Evolutionary conservation across 2,888 invertebrate species (phyloP).

Genomic region (Lydus trimaculatus): DNA sequence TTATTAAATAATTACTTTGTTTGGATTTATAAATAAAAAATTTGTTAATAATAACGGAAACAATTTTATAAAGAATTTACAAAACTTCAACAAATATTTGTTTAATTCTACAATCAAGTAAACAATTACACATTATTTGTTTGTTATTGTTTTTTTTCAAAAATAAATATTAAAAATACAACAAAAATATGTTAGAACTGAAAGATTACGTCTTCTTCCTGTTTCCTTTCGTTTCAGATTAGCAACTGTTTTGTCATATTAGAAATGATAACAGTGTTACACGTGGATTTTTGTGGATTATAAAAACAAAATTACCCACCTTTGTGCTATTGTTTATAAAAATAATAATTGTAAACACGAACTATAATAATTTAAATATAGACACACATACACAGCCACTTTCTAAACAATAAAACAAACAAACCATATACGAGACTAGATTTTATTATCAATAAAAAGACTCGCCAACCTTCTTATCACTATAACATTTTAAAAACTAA

Average conservation of each 20-base stretch:
- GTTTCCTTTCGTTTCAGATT: background rate
- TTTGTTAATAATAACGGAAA: background rate
- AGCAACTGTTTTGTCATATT: background rate
- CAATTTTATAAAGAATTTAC: background rate
- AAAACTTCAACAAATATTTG: background rate
- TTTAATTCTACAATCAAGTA: background rate
- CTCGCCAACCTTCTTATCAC: background rate
- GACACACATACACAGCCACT: background rate
- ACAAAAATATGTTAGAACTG: background rate
- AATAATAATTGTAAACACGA: background rate
- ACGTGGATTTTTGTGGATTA: background rate
- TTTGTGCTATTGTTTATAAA: background rate
- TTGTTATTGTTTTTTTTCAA: background rate
- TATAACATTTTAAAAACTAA: background rate
- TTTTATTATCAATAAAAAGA: background rate
- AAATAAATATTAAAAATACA: background rate
- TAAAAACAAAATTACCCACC: background rate
- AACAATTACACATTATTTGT: background rate
- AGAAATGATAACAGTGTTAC: background rate
- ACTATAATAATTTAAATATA: too few species aligned
- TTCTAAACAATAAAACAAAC: background rate
- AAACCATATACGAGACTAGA: background rate
- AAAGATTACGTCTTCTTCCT: slow-evolving; percentile 1
- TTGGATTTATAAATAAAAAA: background rate
- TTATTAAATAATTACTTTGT: too few species aligned